Conservation (phyloP, 2,113 vertebrate species). For the Baryphthengus martii region DNA sequence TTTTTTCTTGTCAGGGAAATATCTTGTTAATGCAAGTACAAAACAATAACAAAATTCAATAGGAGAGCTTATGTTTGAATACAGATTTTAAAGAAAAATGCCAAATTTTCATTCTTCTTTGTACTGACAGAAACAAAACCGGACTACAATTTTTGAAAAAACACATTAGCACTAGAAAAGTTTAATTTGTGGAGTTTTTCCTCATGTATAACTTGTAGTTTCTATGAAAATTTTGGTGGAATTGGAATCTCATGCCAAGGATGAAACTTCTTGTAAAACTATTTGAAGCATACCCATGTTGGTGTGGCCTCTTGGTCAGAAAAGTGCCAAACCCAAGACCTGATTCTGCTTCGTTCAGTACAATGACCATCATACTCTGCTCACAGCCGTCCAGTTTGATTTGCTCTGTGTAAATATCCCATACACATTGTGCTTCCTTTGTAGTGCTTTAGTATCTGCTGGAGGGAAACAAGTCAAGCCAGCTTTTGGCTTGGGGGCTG, state of each 20-base stretch:
- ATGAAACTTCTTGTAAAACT: background rate
- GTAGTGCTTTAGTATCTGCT: background rate
- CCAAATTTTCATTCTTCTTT: background rate
- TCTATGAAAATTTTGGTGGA: background rate
- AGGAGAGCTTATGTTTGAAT: background rate
- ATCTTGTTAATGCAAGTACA: background rate
- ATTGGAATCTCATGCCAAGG: background rate
- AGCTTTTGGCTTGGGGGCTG: accelerated
- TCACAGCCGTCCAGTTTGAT: background rate
- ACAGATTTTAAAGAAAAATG: background rate
- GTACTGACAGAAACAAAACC: background rate
- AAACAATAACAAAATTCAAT: background rate
- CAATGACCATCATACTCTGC: background rate
- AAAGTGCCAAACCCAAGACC: background rate
- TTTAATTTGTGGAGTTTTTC: background rate
- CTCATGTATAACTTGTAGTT: background rate
- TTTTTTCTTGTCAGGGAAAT: background rate
- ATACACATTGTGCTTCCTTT: background rate
- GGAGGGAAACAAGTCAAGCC: background rate
- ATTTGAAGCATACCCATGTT: background rate
- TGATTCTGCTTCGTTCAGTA: background rate
- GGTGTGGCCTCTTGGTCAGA: background rate
- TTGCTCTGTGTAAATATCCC: background rate
- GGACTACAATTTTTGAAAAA: background rate
- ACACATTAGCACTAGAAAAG: background rate